A percentile compares a stretch with the other conserved stretches of the same genome.
These are phyloP conservation scores for Argynnis bischoffii DNA, from an alignment of 2,888 invertebrate genomes.

Conservation along the genomic window DNA sequence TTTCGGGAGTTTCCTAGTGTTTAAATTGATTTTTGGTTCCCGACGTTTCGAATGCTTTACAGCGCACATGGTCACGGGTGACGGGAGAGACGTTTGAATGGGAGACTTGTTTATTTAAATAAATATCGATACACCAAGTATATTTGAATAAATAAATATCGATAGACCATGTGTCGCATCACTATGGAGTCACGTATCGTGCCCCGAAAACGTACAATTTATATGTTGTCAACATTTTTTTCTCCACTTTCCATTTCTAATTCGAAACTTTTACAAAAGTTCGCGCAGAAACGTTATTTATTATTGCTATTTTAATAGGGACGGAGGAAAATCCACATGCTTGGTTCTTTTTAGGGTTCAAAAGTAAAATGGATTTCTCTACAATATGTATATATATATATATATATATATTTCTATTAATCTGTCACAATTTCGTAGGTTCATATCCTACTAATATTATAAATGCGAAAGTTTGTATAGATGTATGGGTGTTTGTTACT, in stretches of 20 bases:
- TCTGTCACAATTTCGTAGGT: too few species aligned
- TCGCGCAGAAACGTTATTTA: conserved; percentile 26
- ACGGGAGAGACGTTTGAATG: too few species aligned
- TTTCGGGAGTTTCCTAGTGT: too few species aligned
- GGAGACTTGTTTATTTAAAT: too few species aligned
- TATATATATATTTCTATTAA: not conserved
- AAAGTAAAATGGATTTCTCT: not conserved
- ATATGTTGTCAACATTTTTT: conserved; percentile 32
- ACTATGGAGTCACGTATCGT: conserved; percentile 31
- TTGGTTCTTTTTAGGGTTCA: conserved; percentile 9
- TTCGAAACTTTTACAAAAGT: conserved; percentile 27
- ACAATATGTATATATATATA: not conserved
- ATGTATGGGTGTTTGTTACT: too few species aligned
- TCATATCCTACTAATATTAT: too few species aligned
- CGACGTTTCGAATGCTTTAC: too few species aligned
- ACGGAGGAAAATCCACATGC: conserved; percentile 2
- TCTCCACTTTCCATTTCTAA: conserved; percentile 32
- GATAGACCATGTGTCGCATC: conserved; percentile 4
- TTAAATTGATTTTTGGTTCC: too few species aligned
- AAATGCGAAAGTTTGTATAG: too few species aligned
- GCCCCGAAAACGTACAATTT: conserved; percentile 29
- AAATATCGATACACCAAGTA: too few species aligned
- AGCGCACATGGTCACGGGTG: too few species aligned
- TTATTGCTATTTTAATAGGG: conserved; percentile 30
- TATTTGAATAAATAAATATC: not conserved